Base-by-base conservation (phyloP, 2,888 invertebrate genomes). In the Monochamus alternatus region DNA sequence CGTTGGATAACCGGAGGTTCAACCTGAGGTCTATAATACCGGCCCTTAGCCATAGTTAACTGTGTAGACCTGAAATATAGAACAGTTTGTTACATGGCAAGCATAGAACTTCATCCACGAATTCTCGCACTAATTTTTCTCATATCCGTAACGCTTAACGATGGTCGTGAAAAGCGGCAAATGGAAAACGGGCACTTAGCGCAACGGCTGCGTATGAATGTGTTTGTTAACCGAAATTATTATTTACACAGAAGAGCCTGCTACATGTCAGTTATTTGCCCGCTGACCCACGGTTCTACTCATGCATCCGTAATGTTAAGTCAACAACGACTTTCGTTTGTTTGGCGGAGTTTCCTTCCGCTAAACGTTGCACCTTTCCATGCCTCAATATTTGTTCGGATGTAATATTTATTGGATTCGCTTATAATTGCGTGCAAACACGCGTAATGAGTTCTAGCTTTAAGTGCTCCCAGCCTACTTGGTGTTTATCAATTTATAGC, bases 141-240 rank as follows among this genome's bases (percentile, higher is more conserved):
- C 8, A 14, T 65, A 52, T 52, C 52, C 31, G 14, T 51, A 66
- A 66, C 58, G 58, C 44, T 44, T 60, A 47, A 44, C 59, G 43
- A 67, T 69, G 60, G 51, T 58, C 14, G 62, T 75, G 38, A 78
- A 78, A 73, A 72, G 69, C 14, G 31, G 74, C 73, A 80, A 80
- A 78, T 77, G 75, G 74, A 80, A 75, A 64, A 67, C 65, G 70
- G 70, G 75, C 58, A 78, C 51, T 65, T 70, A 65, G 68, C 32
- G 38, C 59, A 58, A 72, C 44, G 65, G 47, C 30, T 68, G 76
- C 62, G 70, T 86, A 86, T 82, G 84, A 87, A 86, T 87, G 86
- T 89, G 89, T 89, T 89, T 89, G 89, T 88, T 88, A 89, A 88
- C 87, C 85, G 87, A 89, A 89, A 89, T 89, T 89, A 88, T 89